These are phyloP conservation scores for Megalopta genalis DNA, from an alignment of 1,140 invertebrate genomes.

Conservation along the genomic window DNA sequence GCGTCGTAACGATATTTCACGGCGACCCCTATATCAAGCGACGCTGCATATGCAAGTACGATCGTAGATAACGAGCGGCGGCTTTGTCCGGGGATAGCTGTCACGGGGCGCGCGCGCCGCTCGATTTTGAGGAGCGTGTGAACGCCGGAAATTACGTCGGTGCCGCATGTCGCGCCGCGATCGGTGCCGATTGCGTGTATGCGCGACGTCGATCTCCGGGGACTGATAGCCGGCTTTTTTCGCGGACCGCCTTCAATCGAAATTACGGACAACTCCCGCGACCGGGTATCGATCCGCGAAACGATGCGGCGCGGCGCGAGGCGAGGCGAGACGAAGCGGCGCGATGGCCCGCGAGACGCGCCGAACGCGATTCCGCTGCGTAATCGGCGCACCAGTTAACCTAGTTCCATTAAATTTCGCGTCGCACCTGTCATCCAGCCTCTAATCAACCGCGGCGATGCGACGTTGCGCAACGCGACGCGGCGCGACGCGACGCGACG, in stretches of 20 bases:
- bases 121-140: conserved; percentile 55
- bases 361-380: conserved; percentile 35
- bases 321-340: no score
- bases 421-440: not conserved
- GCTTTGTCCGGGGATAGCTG: conserved; percentile 59
- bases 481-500: no score
- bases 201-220: conserved; percentile 34
- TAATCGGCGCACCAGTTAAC: conserved; percentile 36
- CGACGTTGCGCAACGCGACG: no score
- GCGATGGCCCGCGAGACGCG: not conserved
- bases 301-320: no score
- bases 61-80: conserved; percentile 61
- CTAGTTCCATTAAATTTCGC: conserved; percentile 46
- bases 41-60: conserved; percentile 64
- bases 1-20: conserved; percentile 62
- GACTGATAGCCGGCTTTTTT: conserved; percentile 46
- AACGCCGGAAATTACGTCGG: conserved; percentile 63
- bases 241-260: conserved; percentile 40
- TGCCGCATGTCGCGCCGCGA: not conserved
- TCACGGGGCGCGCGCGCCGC: conserved; percentile 41
- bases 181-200: no score
- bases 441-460: conserved; percentile 38
- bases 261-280: conserved; percentile 28
- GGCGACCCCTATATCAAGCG: conserved; percentile 52
- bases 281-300: conserved; percentile 20